phyloP scores from a whole-genome alignment of 2,113 vertebrate genomes.

The Campylorhamphus procurvoides region DNA sequence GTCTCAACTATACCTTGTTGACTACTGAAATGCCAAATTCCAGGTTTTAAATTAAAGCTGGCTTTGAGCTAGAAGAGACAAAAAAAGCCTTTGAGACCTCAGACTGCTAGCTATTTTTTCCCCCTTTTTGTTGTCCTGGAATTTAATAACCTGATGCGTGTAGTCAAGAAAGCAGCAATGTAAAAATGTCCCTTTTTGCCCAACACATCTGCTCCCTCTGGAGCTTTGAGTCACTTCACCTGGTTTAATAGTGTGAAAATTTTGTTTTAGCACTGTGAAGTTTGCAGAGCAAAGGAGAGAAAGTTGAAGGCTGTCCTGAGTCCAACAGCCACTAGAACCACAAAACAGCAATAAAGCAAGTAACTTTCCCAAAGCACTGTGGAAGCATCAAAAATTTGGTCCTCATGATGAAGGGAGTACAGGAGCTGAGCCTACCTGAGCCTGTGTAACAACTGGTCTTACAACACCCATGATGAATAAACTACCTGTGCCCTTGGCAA shows the following conservation, averaged over 20 bases:
- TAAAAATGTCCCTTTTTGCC: constrained; percentile 8
- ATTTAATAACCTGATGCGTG: not conserved
- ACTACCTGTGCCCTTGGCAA: not conserved
- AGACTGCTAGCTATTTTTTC: constrained; percentile 9
- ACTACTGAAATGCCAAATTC: constrained; percentile 3
- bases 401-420: not conserved
- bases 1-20: constrained; percentile 19
- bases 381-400: not conserved
- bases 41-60: constrained; percentile 50
- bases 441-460: not conserved
- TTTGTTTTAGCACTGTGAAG: not conserved
- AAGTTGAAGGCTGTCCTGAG: not conserved
- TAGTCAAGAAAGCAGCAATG: not conserved
- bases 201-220: not conserved
- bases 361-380: not conserved
- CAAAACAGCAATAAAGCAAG: not conserved
- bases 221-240: not conserved
- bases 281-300: not conserved
- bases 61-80: not conserved
- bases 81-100: constrained; percentile 14
- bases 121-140: constrained; percentile 32
- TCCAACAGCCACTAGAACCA: not conserved
- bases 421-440: not conserved
- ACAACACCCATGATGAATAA: not conserved
- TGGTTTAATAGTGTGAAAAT: not conserved